Conservation (phyloP, 2,888 invertebrate species). For the Tetheella fluctuosa region DNA sequence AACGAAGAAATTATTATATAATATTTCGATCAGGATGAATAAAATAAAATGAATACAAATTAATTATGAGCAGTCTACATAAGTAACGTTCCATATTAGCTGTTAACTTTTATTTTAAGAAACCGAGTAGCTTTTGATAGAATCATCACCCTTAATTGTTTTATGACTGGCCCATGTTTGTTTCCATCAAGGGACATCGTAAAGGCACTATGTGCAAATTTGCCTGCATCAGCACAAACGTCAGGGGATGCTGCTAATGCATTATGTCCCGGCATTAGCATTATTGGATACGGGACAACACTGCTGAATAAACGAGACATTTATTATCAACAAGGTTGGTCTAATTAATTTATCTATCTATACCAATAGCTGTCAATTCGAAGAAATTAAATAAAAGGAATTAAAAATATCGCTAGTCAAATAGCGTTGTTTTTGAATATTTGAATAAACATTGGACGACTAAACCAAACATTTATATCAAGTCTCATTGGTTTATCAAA, state of each 20-base stretch:
- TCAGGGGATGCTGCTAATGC: constrained; percentile 7
- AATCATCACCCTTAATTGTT: background rate
- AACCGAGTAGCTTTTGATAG: background rate
- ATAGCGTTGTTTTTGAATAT: background rate
- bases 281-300: constrained; percentile 6
- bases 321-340: background rate
- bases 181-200: background rate
- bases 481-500: constrained; percentile 21
- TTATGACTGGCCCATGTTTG: constrained; percentile 1
- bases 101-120: background rate
- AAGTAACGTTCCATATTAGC: too few relatives aligned
- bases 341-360: too few relatives aligned
- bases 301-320: background rate
- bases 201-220: constrained; percentile 9
- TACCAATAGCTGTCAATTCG: background rate
- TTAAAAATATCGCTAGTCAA: background rate
- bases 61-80: too few relatives aligned
- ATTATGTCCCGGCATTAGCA: constrained; percentile 4
- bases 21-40: too few relatives aligned
- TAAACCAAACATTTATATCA: background rate
- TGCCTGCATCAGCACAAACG: constrained; percentile 10
- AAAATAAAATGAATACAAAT: too few relatives aligned
- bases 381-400: background rate
- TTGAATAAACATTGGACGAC: background rate
- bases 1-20: background rate